Conservation (phyloP, 2,888 invertebrate species). For the Marasmarcha lunaedactyla region DNA sequence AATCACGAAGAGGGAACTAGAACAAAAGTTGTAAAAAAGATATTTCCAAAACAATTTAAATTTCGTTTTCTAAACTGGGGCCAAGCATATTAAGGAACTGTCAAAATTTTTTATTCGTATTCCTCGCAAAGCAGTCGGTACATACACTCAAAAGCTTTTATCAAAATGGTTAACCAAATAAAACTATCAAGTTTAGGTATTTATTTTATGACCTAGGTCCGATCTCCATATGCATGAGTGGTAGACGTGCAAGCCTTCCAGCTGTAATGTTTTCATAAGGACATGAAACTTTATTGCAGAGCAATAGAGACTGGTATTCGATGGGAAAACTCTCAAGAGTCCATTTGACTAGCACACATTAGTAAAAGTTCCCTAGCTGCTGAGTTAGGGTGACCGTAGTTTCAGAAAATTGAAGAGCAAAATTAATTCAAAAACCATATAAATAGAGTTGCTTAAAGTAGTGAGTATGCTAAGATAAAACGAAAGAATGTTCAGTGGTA, state of each 20-base stretch:
- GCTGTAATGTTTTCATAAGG: slow-evolving; percentile 31
- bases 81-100: too few relatives aligned
- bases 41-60: too few relatives aligned
- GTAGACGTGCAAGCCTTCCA: slow-evolving; percentile 32
- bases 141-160: slow-evolving; percentile 5
- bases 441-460: too few relatives aligned
- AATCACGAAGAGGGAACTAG: too few relatives aligned
- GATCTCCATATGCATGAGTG: slow-evolving; percentile 66
- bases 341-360: slow-evolving; percentile 68
- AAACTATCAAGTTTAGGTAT: slow-evolving; percentile 28
- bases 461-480: too few relatives aligned
- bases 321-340: slow-evolving; percentile 43
- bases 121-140: background rate
- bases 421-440: too few relatives aligned
- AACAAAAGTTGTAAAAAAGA: too few relatives aligned
- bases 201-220: slow-evolving; percentile 54
- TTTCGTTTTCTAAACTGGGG: too few relatives aligned
- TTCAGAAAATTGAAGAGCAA: too few relatives aligned
- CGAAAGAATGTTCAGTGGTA: too few relatives aligned
- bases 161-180: slow-evolving; percentile 5
- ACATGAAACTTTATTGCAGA: slow-evolving; percentile 31
- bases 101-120: too few relatives aligned
- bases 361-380: slow-evolving; percentile 60
- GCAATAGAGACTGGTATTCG: slow-evolving; percentile 38
- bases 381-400: slow-evolving; percentile 33